phyloP scores from a whole-genome alignment of 1,140 invertebrate species.

The Cecropterus lyciades region DNA sequence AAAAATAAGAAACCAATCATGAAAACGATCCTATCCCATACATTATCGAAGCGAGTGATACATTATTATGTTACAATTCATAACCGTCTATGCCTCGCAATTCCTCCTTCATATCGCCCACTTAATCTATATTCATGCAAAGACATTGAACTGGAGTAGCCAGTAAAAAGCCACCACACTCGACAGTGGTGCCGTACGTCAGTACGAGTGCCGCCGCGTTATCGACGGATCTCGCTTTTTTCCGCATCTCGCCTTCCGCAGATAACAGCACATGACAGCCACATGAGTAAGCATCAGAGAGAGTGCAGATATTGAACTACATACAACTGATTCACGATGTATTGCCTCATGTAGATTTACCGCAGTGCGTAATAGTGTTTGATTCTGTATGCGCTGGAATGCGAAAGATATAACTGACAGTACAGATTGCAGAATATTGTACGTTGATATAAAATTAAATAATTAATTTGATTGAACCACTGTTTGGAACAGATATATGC shows the following conservation, averaged over 20 bases:
- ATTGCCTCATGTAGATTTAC: too few species aligned
- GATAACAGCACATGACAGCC: slow-evolving; percentile 16
- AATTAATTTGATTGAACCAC: too few species aligned
- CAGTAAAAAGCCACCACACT: slow-evolving; percentile 22
- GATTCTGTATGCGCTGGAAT: too few species aligned
- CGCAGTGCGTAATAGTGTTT: too few species aligned
- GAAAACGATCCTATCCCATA: not conserved
- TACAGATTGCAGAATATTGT: too few species aligned
- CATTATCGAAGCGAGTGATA: not conserved
- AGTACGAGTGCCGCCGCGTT: slow-evolving; percentile 18
- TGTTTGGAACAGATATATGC: too few species aligned
- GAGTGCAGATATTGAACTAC: not conserved
- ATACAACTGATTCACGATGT: not conserved
- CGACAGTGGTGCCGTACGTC: slow-evolving; percentile 7
- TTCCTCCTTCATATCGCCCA: slow-evolving; percentile 15
- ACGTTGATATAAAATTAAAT: too few species aligned
- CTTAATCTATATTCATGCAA: slow-evolving; percentile 28
- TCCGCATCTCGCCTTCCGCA: slow-evolving; percentile 4
- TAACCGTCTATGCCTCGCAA: not conserved
- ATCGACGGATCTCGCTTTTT: slow-evolving; percentile 23
- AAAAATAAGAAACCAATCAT: not conserved
- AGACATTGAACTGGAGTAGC: slow-evolving; percentile 22
- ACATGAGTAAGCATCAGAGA: slow-evolving; percentile 6
- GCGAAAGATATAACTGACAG: too few species aligned
- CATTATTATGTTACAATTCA: slow-evolving; percentile 7